Evolutionary conservation across 2,113 vertebrate species (phyloP), one percentile per base, ranked within the genome.

Genomic region (Oncorhynchus kisutch): DNA sequence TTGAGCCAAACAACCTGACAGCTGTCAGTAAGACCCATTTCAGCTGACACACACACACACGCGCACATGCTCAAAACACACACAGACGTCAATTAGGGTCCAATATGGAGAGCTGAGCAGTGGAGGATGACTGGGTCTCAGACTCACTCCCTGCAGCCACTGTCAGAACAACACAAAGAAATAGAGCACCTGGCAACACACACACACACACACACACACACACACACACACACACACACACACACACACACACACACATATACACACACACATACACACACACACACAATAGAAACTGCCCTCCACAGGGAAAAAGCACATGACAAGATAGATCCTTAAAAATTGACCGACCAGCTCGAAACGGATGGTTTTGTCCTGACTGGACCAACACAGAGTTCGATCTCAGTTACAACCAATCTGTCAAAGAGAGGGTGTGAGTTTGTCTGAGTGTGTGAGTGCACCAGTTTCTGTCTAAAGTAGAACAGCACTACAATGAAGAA

Each of bases 1-100:
- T 76, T 79, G 88, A 90, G 67, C 82, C 77, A 57, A 83, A 73
- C 77, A 80, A 78, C 68, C 74, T 85, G 91, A 93, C 89, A 92
- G 91, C 88, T 91, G 91, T 91, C 90, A 89, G 78, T 82, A 74
- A 81, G 84, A 86, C 80, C 84, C 72, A 78, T 78, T 80, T 87
- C 84, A 80, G 74, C 67, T 71, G n/a, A 69, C 34, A 64, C 31
- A 51, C 70, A 27, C 54, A 70, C 72, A 70, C 64, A 76, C 27
- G 3, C 27, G 0, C 71, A 81, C 45, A 81, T 39, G 78, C 67
- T 70, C 59, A 71, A 51, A 45, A 62, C 75, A 29, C 62, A 54
- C 78, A 85, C 77, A 84, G 70, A 78, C 8, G 82, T 84, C 91
- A 92, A 92, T 91, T 91, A 92, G 67, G 78, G 84, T 81, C 59